Base-by-base conservation (phyloP, 2,888 invertebrate genomes). In the Troides oblongomaculatus region DNA sequence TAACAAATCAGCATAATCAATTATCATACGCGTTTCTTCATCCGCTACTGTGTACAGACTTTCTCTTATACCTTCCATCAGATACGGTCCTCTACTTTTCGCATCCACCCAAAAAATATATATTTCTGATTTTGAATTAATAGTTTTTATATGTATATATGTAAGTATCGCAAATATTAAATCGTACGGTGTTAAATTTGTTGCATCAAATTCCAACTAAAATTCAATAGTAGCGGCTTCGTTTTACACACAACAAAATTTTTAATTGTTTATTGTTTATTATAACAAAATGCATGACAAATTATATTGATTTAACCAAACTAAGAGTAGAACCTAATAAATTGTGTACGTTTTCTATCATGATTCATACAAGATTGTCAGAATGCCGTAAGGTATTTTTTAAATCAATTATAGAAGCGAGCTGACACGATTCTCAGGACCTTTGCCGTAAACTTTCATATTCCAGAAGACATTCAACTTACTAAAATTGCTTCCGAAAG, bases 401-500 rank as follows among this genome's bases (percentile, higher is more conserved):
- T 69, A 74, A 76, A 74, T 76, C 74, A 76, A 73, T 72, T 73
- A 72, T 73, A 77, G 79, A 81, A 80, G 79, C 79, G 71, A 75
- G 77, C 76, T 85, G 89, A 87, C 90, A 89, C 82, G 78, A 83
- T 89, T 89, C 89, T 84, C 88, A 90, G 81, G 89, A 84, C 76
- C 75, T 77, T 78, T 78, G 78, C 76, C 77, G 77, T 79, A 81
- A 73, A 78, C 80, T 80, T 81, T 78, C 79, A 77, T 78, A 76
- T 79, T 78, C 74, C 77, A 76, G 77, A 78, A 78, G 72, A 79
- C 70, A 72, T 76, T 77, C 72, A 74, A 76, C 74, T 77, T 74
- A 76, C 77, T 75, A 80, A 84, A 86, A 87, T 87, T 86, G 84
- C 82, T 87, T 88, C 84, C 85, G 88, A 89, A 86, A 88, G 85